Base-by-base conservation (phyloP, 1,140 invertebrate species). In the Diuraphis noxia region DNA sequence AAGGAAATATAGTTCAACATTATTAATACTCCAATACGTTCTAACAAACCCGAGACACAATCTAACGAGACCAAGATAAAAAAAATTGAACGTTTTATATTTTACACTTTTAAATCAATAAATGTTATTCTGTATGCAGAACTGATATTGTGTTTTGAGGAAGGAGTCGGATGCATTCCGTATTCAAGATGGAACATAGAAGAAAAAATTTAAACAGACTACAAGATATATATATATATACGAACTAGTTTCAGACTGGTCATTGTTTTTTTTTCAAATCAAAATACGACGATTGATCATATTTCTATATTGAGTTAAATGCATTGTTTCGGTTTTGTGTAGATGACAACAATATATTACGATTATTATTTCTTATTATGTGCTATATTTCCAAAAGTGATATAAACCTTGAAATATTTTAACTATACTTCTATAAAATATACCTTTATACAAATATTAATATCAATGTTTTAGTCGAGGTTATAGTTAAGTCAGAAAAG, bases 71-170 rank as follows among this genome's bases (percentile, higher is more conserved):
- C 82, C 34, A 19, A 52, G 34, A 86, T 49, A 36, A 41, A 7
- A 49, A 52, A 86, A 86, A 86, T 49, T 86, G 85, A 86, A 86
- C 43, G 46, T 86, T 86, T 86, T 86, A 84, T 86, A 49, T 86
- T 86, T 86, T 49, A 23, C 43, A n/a, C 19, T 49, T 86, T 86
- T 9, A 84, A 52, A 52, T 52, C 46, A 46, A 86, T 86, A 86
- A 49, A 86, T 86, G 46, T 86, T 86, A 52, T 52, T 86, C 85
- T 25, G 85, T 52, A 52, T 86, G 23, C 34, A 52, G 46, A 25
- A 8, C 43, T 49, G 43, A n/a, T 40, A 19, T 3, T 13, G 10
- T 41, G 38, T 81, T 38, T 3, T 7, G 38, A 3, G 10, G 25
- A 40, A 41, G 23, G 40, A 82, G 79, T 6, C 10, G 40, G 23